phyloP scores from a whole-genome alignment of 2,113 vertebrate species.

The Elephas maximus region DNA sequence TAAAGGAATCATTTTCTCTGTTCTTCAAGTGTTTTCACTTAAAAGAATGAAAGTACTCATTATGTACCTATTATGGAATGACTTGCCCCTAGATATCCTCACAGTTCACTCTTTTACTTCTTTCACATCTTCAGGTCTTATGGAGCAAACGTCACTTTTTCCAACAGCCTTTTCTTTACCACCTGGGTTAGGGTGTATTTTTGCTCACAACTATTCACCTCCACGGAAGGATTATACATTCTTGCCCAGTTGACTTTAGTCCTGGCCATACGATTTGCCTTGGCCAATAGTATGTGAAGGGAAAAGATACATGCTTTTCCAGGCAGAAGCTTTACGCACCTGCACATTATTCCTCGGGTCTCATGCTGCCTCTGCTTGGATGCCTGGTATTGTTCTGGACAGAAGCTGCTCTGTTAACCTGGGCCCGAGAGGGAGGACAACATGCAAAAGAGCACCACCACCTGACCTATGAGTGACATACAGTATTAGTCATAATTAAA shows the following conservation, averaged over 20 bases:
- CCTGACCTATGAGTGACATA: not conserved
- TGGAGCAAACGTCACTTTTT: not conserved
- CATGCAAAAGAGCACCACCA: not conserved
- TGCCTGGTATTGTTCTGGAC: not conserved
- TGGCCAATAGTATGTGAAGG: not conserved
- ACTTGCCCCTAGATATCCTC: not conserved
- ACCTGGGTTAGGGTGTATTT: not conserved
- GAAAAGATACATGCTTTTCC: not conserved
- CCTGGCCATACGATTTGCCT: not conserved
- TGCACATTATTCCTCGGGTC: not conserved
- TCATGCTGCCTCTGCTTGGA: not conserved
- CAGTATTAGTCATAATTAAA: not conserved
- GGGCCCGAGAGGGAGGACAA: fast-evolving
- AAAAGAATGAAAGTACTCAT: slow-evolving; percentile 64
- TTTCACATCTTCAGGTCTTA: not conserved
- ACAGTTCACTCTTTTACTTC: not conserved
- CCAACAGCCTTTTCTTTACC: not conserved
- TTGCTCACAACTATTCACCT: not conserved
- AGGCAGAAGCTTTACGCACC: not conserved
- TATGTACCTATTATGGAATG: slow-evolving; percentile 46
- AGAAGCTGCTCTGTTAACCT: not conserved
- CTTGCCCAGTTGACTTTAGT: not conserved
- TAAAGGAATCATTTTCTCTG: slow-evolving; percentile 70
- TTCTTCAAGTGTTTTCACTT: slow-evolving; percentile 70
- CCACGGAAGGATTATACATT: not conserved